These are phyloP conservation scores for Eurytoma adleriae DNA, from an alignment of 2,888 invertebrate genomes.

Conservation along the genomic window DNA sequence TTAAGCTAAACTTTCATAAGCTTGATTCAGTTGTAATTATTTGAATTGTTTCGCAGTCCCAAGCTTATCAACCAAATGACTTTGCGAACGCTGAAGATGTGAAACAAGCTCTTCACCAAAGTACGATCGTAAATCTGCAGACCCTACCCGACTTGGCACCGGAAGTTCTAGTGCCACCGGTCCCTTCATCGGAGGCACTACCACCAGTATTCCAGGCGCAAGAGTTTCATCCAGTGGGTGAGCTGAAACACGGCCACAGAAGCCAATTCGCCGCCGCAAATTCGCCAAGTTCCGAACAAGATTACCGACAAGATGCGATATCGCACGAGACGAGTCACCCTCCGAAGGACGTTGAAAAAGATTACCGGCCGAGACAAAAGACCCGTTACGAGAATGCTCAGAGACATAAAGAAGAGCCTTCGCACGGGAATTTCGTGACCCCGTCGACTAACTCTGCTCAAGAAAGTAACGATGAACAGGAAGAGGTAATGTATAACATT, in stretches of 20 bases:
- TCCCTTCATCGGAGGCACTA: constrained; percentile 66
- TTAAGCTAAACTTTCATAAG: too few species aligned
- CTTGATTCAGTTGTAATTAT: background rate
- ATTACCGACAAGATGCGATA: constrained; percentile 52
- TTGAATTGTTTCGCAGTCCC: constrained; percentile 61
- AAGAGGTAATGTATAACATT: constrained; percentile 62
- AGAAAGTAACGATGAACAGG: constrained; percentile 61
- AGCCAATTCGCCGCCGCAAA: constrained; percentile 11
- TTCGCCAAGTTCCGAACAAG: constrained; percentile 47
- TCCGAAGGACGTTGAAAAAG: constrained; percentile 47
- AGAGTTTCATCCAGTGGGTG: constrained; percentile 61
- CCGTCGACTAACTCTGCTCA: constrained; percentile 54
- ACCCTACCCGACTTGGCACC: constrained; percentile 62
- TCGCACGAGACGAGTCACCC: constrained; percentile 47
- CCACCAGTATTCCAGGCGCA: constrained; percentile 70
- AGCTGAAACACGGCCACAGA: constrained; percentile 22
- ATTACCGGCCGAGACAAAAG: constrained; percentile 57
- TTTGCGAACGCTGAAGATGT: constrained; percentile 65
- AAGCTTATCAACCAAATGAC: constrained; percentile 67
- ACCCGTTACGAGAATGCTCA: constrained; percentile 61
- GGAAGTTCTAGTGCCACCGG: constrained; percentile 68
- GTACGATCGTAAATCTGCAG: constrained; percentile 63
- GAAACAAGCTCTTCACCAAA: constrained; percentile 65
- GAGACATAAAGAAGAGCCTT: constrained; percentile 58
- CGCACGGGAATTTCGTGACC: constrained; percentile 57